Evolutionary conservation across 2,113 vertebrate genomes (phyloP).

Genomic region (Salvator merianae): DNA sequence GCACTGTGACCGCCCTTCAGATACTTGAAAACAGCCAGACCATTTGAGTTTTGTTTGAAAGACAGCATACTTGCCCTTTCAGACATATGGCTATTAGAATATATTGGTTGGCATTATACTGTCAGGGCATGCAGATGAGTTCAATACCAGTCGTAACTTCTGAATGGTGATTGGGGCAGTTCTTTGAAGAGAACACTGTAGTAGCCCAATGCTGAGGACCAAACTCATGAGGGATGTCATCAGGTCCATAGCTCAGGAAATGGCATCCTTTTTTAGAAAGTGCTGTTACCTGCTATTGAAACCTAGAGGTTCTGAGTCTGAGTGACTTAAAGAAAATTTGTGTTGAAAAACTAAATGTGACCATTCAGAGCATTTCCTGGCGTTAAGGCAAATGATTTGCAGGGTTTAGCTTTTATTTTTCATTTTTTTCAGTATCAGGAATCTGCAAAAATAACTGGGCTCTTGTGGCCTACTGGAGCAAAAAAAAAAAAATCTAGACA

Average conservation of each 20-base stretch:
- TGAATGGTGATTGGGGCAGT: background rate
- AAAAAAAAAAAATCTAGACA: background rate
- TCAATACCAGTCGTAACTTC: background rate
- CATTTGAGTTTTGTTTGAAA: too few relatives aligned
- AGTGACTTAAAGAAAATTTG: background rate
- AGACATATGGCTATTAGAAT: background rate
- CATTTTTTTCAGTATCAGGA: background rate
- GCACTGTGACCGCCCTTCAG: too few relatives aligned
- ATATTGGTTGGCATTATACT: background rate
- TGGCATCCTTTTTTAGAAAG: background rate
- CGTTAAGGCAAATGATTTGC: background rate
- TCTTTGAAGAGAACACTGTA: background rate
- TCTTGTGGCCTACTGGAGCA: background rate
- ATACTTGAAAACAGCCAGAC: too few relatives aligned
- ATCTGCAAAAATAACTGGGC: background rate
- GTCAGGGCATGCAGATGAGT: background rate
- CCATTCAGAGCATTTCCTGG: background rate
- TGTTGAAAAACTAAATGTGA: background rate
- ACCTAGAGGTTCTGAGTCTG: too few relatives aligned
- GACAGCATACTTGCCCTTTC: background rate
- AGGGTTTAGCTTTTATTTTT: background rate
- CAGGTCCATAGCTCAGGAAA: background rate
- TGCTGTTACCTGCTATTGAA: background rate
- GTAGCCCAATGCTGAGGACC: too few relatives aligned
- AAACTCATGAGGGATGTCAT: background rate